A percentile compares a stretch with the other conserved stretches of the same genome.
Evolutionary conservation across 2,113 vertebrate species (phyloP).

Genomic region (Himantopus leucocephalus): DNA sequence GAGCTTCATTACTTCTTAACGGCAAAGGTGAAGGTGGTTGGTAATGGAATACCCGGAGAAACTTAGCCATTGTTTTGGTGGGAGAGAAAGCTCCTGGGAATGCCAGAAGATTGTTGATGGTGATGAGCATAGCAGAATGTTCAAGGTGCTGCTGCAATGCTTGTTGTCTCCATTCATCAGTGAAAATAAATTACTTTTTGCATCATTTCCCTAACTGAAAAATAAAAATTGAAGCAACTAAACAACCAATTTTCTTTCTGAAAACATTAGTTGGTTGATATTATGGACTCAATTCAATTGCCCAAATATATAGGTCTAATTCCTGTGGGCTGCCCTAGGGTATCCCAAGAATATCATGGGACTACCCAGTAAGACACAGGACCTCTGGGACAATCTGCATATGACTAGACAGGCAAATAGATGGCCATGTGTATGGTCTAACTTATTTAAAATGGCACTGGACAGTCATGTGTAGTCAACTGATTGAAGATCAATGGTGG

Average conservation of each 20-base stretch:
- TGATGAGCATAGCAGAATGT: not conserved
- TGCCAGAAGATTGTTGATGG: not conserved
- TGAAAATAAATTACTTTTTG: not conserved
- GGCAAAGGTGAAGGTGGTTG: not conserved
- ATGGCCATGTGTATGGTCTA: not conserved
- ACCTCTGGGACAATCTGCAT: not conserved
- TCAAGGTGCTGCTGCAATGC: not conserved
- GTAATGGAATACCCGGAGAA: not conserved
- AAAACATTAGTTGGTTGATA: not conserved
- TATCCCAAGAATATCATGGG: not conserved
- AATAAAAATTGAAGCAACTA: not conserved
- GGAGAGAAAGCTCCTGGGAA: not conserved
- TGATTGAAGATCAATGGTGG: not conserved
- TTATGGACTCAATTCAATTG: not conserved
- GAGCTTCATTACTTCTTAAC: not conserved
- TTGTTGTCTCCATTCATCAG: not conserved
- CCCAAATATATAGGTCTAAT: not conserved
- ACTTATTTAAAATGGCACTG: not conserved
- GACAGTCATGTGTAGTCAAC: not conserved
- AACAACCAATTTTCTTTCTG: not conserved
- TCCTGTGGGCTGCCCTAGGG: not conserved
- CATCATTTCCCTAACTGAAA: not conserved
- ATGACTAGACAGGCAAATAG: not conserved
- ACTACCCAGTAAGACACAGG: not conserved
- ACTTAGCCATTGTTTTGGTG: rapidly evolving